Percentiles rank a stretch among this genome's conserved stretches.
Evolutionary conservation across 2,797 vertebrate genomes (phyloP).

Genomic region (Smutsia gigantea): DNA sequence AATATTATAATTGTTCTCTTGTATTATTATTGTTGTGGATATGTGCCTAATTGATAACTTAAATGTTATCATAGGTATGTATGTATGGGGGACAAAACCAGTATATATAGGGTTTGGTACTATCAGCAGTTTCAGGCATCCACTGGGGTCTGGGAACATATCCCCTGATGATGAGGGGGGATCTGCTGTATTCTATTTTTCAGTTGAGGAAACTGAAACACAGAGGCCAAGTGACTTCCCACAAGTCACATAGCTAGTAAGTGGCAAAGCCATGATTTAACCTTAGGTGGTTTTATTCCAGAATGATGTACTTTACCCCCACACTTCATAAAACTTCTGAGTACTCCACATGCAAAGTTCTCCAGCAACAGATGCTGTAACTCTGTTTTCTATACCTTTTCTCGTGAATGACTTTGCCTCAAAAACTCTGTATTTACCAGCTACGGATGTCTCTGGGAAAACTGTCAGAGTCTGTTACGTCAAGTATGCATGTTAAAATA

Average conservation of each 20-base stretch:
- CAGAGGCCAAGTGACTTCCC: not conserved
- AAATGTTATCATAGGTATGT: not conserved
- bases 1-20: not conserved
- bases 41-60: not conserved
- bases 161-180: not conserved
- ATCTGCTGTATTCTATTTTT: not conserved
- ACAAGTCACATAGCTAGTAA: not conserved
- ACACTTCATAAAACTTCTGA: not conserved
- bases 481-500: constrained; percentile 19
- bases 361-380: not conserved
- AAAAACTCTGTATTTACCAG: constrained; percentile 21
- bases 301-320: not conserved
- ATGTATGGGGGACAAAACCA: not conserved
- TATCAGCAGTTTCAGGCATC: not conserved
- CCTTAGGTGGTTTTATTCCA: not conserved
- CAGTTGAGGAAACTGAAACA: not conserved
- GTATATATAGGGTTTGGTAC: not conserved
- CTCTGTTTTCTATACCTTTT: constrained; percentile 11
- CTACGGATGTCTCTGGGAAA: constrained; percentile 7
- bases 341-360: not conserved
- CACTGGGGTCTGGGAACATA: not conserved
- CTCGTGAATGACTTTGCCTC: not conserved
- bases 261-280: constrained; percentile 4
- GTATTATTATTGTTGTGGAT: not conserved
- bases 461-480: not conserved